phyloP scores from a whole-genome alignment of 2,888 invertebrate species.

The Eristalinus sepulchralis region DNA sequence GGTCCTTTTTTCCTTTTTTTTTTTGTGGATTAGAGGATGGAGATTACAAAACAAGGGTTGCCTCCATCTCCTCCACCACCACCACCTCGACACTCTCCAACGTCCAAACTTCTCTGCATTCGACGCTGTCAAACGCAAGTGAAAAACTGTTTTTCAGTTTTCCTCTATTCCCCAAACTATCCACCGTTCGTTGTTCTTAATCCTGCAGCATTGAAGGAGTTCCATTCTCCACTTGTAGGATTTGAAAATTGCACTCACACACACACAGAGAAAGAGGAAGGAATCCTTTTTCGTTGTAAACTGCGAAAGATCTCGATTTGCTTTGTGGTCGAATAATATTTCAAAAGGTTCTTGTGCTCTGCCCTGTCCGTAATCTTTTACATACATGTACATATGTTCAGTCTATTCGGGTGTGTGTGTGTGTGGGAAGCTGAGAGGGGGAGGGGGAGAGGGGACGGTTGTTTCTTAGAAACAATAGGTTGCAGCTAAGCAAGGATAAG shows the following conservation, averaged over 20 bases:
- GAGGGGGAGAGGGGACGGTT: too few relatives aligned
- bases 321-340: background rate
- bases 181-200: background rate
- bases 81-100: background rate
- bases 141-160: conserved; percentile 13
- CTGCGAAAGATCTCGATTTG: background rate
- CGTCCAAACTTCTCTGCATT: background rate
- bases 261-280: background rate
- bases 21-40: background rate
- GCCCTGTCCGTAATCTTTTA: background rate
- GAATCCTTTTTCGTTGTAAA: background rate
- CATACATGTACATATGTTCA: background rate
- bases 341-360: background rate
- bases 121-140: conserved; percentile 33
- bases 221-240: background rate
- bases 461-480: conserved; percentile 15
- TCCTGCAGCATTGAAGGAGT: background rate
- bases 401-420: background rate
- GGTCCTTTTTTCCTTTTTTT: background rate
- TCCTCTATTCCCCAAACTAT: background rate
- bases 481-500: conserved; percentile 17
- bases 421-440: too few relatives aligned
- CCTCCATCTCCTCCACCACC: background rate
- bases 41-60: conserved; percentile 16
- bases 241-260: background rate